These are phyloP conservation scores for Musca domestica DNA, from an alignment of 1,140 invertebrate species.

Conservation along the genomic window DNA sequence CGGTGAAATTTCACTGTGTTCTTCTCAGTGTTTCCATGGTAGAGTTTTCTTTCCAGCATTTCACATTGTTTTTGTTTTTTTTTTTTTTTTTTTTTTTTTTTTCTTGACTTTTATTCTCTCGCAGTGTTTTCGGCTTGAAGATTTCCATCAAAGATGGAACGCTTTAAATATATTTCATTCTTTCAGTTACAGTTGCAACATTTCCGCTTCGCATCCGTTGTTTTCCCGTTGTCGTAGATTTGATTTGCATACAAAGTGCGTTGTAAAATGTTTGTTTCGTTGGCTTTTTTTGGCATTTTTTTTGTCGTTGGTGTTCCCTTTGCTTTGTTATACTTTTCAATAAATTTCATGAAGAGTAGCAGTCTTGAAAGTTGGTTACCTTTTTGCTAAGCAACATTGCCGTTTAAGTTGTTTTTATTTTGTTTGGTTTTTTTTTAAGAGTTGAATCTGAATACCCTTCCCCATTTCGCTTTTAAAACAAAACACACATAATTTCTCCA, in stretches of 20 bases:
- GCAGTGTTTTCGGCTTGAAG: background rate
- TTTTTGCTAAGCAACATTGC: too few relatives aligned
- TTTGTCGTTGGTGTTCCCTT: background rate
- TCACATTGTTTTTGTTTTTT: background rate
- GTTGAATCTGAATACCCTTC: too few relatives aligned
- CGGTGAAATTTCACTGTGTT: too few relatives aligned
- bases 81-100: background rate
- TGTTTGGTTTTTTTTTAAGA: too few relatives aligned
- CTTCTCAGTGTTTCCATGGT: too few relatives aligned
- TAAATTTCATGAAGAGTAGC: background rate
- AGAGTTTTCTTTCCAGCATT: conserved; percentile 1
- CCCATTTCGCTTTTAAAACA: too few relatives aligned
- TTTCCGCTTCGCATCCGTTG: conserved; percentile 3
- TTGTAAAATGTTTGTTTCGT: conserved; percentile 14
- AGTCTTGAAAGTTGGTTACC: too few relatives aligned
- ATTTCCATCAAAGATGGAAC: conserved; percentile 10
- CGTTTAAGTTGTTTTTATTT: too few relatives aligned
- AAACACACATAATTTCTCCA: too few relatives aligned
- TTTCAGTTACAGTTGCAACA: conserved; percentile 18
- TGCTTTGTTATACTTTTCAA: background rate
- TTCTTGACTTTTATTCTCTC: too few relatives aligned
- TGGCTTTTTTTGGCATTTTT: background rate
- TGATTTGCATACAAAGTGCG: conserved; percentile 21
- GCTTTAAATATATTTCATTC: conserved; percentile 5
- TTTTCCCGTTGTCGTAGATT: background rate